Evolutionary conservation across 2,797 vertebrate species (phyloP).

Genomic region (Graptemys geographica): DNA sequence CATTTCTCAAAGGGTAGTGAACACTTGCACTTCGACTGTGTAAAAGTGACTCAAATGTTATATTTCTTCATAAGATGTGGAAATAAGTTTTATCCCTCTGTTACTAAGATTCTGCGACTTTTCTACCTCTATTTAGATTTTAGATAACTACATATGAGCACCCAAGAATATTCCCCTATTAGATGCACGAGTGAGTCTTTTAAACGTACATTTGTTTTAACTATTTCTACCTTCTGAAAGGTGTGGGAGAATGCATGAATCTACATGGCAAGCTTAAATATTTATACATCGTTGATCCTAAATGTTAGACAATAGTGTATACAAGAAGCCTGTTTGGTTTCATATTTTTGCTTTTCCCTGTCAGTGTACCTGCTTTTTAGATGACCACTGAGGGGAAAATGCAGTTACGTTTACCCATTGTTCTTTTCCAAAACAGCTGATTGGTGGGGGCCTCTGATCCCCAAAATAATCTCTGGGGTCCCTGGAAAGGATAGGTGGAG

Average conservation of each 20-base stretch:
- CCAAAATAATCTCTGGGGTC: background rate
- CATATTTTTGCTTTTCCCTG: background rate
- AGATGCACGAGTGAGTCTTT: background rate
- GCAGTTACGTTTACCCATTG: background rate
- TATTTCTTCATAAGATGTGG: background rate
- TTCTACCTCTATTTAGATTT: background rate
- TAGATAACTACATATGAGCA: background rate
- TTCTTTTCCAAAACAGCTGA: background rate
- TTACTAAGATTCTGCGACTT: background rate
- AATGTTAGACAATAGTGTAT: background rate
- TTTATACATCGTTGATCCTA: background rate
- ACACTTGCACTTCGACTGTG: background rate
- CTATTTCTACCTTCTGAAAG: background rate
- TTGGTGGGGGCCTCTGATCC: background rate
- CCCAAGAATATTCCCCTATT: background rate
- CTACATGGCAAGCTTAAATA: background rate
- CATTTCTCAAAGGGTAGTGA: background rate
- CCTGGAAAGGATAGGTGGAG: accelerated
- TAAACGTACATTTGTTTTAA: conserved; percentile 25
- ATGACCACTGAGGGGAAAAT: background rate
- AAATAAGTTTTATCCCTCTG: background rate
- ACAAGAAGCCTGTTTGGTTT: background rate
- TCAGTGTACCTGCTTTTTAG: background rate
- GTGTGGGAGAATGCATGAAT: background rate
- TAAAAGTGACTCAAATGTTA: background rate